phyloP scores from a whole-genome alignment of 2,113 vertebrate genomes.

The Sterna hirundo region DNA sequence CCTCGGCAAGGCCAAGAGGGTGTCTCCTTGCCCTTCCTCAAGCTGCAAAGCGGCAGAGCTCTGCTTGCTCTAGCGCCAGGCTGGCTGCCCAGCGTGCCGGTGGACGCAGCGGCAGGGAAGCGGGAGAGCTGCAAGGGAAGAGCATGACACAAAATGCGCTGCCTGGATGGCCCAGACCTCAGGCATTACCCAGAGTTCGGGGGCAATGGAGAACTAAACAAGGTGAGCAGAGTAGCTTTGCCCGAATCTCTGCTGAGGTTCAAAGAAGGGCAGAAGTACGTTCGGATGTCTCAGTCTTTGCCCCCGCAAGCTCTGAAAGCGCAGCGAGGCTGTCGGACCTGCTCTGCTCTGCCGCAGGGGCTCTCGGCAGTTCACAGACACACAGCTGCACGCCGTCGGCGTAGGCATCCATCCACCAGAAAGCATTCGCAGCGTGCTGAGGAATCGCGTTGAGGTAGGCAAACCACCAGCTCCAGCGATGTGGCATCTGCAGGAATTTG shows the following conservation, averaged over 20 bases:
- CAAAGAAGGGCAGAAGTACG: background rate
- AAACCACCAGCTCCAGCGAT: background rate
- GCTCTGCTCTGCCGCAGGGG: background rate
- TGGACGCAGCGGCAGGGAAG: background rate
- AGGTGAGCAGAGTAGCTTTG: background rate
- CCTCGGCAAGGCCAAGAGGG: background rate
- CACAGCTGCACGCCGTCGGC: rapidly evolving
- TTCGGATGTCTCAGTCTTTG: background rate
- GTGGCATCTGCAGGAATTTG: background rate
- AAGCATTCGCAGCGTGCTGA: background rate
- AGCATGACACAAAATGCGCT: background rate
- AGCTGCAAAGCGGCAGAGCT: background rate
- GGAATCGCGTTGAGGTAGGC: background rate
- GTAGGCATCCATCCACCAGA: background rate
- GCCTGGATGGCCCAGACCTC: background rate
- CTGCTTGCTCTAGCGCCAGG: background rate
- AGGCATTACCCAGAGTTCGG: background rate
- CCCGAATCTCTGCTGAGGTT: background rate
- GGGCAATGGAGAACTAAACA: background rate
- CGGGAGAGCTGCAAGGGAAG: background rate
- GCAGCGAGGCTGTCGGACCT: background rate
- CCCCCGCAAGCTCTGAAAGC: background rate
- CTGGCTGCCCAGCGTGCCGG: background rate
- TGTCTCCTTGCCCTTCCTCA: background rate
- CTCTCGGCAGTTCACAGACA: background rate